Base-by-base conservation (phyloP, 2,113 vertebrate species). In the Psittacara wagleri region DNA sequence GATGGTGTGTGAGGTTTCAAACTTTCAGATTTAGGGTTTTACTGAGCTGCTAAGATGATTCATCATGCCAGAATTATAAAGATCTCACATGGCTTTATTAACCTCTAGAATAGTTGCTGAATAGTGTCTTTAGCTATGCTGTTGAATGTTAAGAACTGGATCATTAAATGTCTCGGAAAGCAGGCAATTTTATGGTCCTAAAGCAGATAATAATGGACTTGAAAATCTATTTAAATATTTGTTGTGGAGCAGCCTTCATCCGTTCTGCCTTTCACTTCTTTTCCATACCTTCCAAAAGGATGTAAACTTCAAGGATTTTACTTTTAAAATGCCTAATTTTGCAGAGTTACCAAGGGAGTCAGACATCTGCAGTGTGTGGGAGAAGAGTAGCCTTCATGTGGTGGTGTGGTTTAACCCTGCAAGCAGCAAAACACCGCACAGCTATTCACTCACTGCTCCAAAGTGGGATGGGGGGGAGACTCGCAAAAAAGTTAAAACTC, bases 71-170 rank as follows among this genome's bases (percentile, higher is more conserved):
- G 78, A 55, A 69, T 79, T 80, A 77, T 57, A 46, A 77, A 86
- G 82, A 84, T 86, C n/a, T 96, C 70, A 54, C 1, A 1, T 88
- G 43, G 67, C 94, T 89, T 92, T 90, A 78, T 92, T 88, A 91
- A 84, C 51, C 43, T 92, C 46, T 93, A 43, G 73, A 83, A 68
- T 43, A 89, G 70, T 57, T 79, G 81, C 74, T 76, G 62, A 91
- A 76, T 76, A 73, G 17, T 57, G 39, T 78, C 22, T 79, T 27
- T 91, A 74, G 62, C 52, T 79, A 2, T 78, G 39, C 70, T 92
- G 43, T 95, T 94, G 92, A 70, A 66, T 64, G 19, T 61, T 89
- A 82, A 82, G 73, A 92, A 76, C 27, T 57, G 68, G 55, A 82
- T 91, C 77, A 82, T 92, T 87, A 91, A 87, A 41, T 68, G 22